Conservation (phyloP, 2,113 vertebrate species). For the Brachyhypopomus gauderio region DNA sequence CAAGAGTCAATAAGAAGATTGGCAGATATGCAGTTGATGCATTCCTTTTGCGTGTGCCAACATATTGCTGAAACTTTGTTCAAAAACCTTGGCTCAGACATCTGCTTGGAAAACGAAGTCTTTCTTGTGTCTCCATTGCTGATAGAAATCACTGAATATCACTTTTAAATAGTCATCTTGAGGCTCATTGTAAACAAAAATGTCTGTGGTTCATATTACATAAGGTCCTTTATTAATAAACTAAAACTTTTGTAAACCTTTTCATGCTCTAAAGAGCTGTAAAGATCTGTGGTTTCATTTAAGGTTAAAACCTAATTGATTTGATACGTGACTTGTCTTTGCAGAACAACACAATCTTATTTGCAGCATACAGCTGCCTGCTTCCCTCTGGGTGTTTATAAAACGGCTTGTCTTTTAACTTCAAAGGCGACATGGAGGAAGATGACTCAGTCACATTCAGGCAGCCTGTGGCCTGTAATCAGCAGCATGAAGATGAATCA, state of each 20-base stretch:
- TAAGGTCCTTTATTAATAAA: not conserved
- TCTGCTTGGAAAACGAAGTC: not conserved
- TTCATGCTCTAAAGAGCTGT: not conserved
- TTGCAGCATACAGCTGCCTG: constrained; percentile 28
- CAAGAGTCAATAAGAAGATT: not conserved
- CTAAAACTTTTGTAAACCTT: not conserved
- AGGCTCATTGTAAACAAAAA: too few relatives aligned
- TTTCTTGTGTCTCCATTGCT: not conserved
- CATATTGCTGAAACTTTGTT: constrained; percentile 20
- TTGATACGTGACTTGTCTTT: not conserved
- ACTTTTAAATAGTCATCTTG: not conserved
- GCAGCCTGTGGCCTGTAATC: constrained; percentile 56
- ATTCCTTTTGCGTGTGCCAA: constrained; percentile 29
- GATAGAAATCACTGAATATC: not conserved
- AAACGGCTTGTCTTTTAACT: constrained; percentile 40
- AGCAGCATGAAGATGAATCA: constrained; percentile 54
- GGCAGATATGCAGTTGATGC: not conserved
- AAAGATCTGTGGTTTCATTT: not conserved
- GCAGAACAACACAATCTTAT: not conserved
- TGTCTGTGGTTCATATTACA: not conserved
- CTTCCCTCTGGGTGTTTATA: constrained; percentile 48
- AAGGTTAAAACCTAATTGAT: not conserved
- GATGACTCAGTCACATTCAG: constrained; percentile 58
- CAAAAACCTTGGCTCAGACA: constrained; percentile 15
- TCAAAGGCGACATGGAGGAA: constrained; percentile 58